These are phyloP conservation scores for Prionailurus bengalensis DNA, from an alignment of 2,113 vertebrate genomes.

Conservation along the genomic window DNA sequence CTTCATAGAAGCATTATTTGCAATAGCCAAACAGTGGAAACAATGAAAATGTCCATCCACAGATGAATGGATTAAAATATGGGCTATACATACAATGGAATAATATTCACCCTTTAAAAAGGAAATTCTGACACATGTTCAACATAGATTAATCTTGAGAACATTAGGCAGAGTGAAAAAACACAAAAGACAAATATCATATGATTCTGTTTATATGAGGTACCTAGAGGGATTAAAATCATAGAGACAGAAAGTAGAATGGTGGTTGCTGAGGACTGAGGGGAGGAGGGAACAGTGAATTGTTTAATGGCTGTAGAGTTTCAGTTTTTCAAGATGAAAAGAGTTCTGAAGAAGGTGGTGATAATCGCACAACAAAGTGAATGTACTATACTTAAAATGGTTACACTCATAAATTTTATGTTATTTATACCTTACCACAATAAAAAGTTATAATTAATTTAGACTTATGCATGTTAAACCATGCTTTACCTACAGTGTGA, in stretches of 20 bases:
- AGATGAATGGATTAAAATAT: not conserved
- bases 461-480: not conserved
- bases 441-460: not conserved
- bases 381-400: not conserved
- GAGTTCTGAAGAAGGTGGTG: not conserved
- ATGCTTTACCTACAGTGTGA: not conserved
- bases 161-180: not conserved
- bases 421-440: not conserved
- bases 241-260: not conserved
- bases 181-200: not conserved
- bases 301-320: not conserved
- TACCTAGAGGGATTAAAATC: not conserved
- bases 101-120: not conserved
- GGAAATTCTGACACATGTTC: not conserved
- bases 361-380: not conserved
- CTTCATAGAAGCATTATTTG: not conserved
- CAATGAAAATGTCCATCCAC: not conserved
- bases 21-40: not conserved
- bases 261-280: not conserved
- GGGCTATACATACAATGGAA: not conserved
- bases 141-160: not conserved
- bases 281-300: not conserved
- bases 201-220: not conserved
- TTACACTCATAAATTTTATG: not conserved
- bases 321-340: not conserved